Conservation (phyloP, 1,140 invertebrate species). For the Aplysia californica region DNA sequence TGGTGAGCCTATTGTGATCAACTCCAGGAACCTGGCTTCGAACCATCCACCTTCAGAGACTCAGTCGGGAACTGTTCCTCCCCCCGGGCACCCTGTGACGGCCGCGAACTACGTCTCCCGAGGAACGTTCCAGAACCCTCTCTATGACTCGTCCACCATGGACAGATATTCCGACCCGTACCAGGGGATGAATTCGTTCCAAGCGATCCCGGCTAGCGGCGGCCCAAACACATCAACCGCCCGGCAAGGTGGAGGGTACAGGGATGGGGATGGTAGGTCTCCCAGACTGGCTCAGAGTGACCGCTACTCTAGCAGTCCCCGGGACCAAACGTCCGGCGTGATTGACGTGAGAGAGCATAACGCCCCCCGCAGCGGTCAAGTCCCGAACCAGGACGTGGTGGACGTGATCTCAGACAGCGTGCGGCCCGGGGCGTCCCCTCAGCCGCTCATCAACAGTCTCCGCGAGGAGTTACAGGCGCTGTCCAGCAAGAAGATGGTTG, state of each 20-base stretch:
- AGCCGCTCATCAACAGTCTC: neutral
- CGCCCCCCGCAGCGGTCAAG: neutral
- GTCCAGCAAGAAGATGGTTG: neutral
- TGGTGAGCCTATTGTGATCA: conserved; percentile 32
- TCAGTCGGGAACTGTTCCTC: neutral
- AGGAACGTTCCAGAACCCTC: conserved; percentile 8
- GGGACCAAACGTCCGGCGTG: too few relatives aligned
- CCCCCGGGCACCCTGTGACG: neutral
- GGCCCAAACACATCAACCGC: neutral
- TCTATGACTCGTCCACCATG: neutral
- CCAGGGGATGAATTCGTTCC: neutral
- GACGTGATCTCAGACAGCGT: neutral
- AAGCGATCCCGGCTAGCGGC: conserved; percentile 5
- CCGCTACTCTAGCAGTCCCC: too few relatives aligned
- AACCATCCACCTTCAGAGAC: neutral
- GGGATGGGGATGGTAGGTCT: too few relatives aligned
- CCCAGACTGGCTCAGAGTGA: too few relatives aligned
- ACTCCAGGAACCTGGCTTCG: conserved; percentile 7
- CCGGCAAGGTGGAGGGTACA: too few relatives aligned
- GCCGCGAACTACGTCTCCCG: neutral
- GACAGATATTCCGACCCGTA: neutral
- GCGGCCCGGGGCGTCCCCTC: neutral
- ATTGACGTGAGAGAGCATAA: too few relatives aligned
- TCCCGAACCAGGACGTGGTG: neutral
- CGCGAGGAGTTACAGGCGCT: neutral